Base-by-base conservation (phyloP, 2,797 vertebrate genomes). In the Coracias cyanogaster region DNA sequence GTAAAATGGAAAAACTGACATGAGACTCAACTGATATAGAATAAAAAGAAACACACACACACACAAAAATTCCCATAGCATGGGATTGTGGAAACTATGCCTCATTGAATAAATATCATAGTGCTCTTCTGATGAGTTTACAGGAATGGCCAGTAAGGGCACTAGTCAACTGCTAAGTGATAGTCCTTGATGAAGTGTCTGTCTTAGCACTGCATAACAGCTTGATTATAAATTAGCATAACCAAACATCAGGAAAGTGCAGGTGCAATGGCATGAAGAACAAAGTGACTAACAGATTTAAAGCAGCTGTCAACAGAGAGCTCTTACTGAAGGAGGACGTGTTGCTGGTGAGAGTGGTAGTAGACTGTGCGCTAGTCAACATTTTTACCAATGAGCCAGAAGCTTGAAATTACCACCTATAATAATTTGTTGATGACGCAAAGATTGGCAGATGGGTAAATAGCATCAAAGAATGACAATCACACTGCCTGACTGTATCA, bases 1-100 rank as follows among this genome's bases (percentile, higher is more conserved):
- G 76, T 25, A 78, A 86, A 96, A 94, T 96, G 95, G 93, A 96
- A 96, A 96, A 94, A 86, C 51, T 95, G 62, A 93, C 87, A 94
- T 7, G 29, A 9, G n/a, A 82, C 18, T 77, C 39, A 82, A 84
- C 35, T 72, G 90, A 95, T 96, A 91, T 91, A 92, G 82, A 79
- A 60, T 52, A 46, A 85, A 92, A 83, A 51, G 24, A 33, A 14
- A 28, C 19, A 19, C 19, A 82, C 49, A 39, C 39, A 80, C 57
- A 82, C 6, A 46, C 17, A 12, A 84, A 52, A 87, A 74, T 69
- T 82, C 49, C 35, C 31, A 54, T 71, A 94, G 55, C 17, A 33
- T 48, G 28, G 15, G 25, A 48, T 41, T 65, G 62, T 91, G 92
- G 94, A 94, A 94, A 91, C 25, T 86, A 83, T 85, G 89, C 73